Percentiles rank a stretch among this genome's conserved stretches.
phyloP scores from a whole-genome alignment of 1,140 invertebrate genomes.

The Drosophila repletoides region DNA sequence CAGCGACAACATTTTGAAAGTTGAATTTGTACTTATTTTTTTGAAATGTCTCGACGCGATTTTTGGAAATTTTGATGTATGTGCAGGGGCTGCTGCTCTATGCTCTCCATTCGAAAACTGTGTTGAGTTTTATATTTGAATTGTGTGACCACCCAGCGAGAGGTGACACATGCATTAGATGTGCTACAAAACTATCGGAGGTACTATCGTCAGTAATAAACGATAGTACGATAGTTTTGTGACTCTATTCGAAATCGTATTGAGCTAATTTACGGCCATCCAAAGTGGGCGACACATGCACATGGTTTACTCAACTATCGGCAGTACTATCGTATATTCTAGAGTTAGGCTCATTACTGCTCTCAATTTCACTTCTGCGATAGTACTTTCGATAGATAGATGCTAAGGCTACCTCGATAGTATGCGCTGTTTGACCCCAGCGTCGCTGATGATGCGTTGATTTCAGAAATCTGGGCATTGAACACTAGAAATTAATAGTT shows the following conservation, averaged over 20 bases:
- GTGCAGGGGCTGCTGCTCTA: slow-evolving; percentile 52
- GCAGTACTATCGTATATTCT: no score
- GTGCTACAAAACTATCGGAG: no score
- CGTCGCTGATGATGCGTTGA: slow-evolving; percentile 74
- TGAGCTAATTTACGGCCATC: no score
- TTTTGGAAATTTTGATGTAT: slow-evolving; percentile 77
- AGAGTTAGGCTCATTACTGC: no score
- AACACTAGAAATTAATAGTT: slow-evolving; percentile 71
- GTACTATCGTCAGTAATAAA: no score
- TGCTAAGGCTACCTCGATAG: slow-evolving; percentile 62
- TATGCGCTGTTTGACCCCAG: slow-evolving; percentile 66
- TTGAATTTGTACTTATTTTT: slow-evolving; percentile 56
- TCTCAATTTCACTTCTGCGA: no score
- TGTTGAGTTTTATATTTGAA: no score
- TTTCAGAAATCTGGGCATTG: slow-evolving; percentile 75
- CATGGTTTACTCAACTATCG: no score
- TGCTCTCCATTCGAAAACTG: slow-evolving; percentile 11
- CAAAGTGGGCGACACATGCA: no score
- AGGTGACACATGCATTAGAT: slow-evolving; percentile 7
- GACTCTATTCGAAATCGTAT: no score
- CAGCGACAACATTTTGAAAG: slow-evolving; percentile 65
- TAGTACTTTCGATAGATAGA: not conserved
- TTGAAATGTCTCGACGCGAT: slow-evolving; percentile 47
- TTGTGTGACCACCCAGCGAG: slow-evolving; percentile 56
- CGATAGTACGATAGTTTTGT: no score